Percentiles rank a stretch among this genome's conserved stretches.
Evolutionary conservation across 2,113 vertebrate genomes (phyloP).

Genomic region (Taxidea taxus): DNA sequence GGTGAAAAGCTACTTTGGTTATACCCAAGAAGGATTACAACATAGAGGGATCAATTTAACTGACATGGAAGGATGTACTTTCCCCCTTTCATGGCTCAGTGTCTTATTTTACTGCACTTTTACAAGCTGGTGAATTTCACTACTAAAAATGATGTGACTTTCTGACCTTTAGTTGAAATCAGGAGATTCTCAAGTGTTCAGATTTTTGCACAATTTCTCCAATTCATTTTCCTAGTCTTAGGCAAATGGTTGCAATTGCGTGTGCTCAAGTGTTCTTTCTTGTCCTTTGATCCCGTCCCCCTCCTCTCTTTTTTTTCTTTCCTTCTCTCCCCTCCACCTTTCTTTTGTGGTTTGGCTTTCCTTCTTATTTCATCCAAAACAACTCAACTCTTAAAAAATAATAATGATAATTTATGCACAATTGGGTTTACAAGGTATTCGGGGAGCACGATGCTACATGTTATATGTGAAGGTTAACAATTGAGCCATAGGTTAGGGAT

Average conservation of each 20-base stretch:
- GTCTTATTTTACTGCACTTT: background rate
- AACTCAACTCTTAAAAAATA: conserved; percentile 33
- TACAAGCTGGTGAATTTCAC: background rate
- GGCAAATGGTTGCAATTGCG: background rate
- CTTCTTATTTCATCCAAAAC: conserved; percentile 15
- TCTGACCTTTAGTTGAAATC: background rate
- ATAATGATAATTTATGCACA: conserved; percentile 25
- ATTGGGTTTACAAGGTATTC: conserved; percentile 44
- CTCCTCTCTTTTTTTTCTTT: background rate
- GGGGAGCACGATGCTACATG: background rate
- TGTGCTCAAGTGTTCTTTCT: background rate
- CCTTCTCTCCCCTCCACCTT: fast-evolving
- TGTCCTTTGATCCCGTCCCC: no score
- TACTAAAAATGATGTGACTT: background rate
- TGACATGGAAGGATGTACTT: background rate
- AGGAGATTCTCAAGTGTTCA: background rate
- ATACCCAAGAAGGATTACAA: background rate
- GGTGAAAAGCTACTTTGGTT: background rate
- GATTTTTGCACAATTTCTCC: background rate
- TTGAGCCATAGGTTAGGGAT: background rate
- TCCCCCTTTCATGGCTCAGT: background rate
- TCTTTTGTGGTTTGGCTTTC: background rate
- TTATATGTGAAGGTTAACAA: background rate
- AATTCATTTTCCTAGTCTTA: background rate
- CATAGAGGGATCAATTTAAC: background rate